Base-by-base conservation (phyloP, 2,888 invertebrate genomes). In the Capitulum mitella region DNA sequence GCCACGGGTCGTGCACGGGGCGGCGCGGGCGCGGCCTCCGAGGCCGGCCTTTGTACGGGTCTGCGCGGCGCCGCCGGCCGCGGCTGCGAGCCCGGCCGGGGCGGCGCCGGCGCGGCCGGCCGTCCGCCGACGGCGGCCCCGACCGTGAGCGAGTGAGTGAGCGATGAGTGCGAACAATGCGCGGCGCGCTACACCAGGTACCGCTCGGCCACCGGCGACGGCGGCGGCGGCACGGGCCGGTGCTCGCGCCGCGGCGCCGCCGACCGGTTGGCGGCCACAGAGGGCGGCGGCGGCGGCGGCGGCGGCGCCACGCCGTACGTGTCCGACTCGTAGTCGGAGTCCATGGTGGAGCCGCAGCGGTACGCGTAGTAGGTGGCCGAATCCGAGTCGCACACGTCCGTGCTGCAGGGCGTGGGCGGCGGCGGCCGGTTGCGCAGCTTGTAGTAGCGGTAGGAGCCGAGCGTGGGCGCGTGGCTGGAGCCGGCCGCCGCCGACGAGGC, bases 371-470 rank as follows among this genome's bases (percentile, higher is more conserved):
- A 70, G 70, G 70, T 70, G 76, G 46, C 76, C 76, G 76, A 76
- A 84, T 94, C 94, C 40, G 93, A 93, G 85, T 95, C 94, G 84
- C 95, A 96, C 82, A 96, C 93, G 83, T 97, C 97, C 54, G 97
- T 96, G 82, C 94, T 94, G 84, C 95, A 97, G 0, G 97, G 97
- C 37, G 97, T 97, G 22, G 96, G 96, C 43, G 96, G 97, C 14
- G 96, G 96, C 0, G 94, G 93, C 85, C 93, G 92, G 86, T 91
- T 92, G 29, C 76, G 81, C 34, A 80, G 80, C 82, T 90, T 85
- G 85, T 93, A 92, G 86, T 93, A 92, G 43, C 92, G 88, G 86
- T 92, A 92, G 2, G 93, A 81, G 70, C 81, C 80, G 48, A 80
- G 79, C 29, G 80, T 79, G 22, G 82, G 81, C 5, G 81, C 78